phyloP scores from a whole-genome alignment of 1,140 invertebrate genomes.

The Plectrocnemia conspersa region DNA sequence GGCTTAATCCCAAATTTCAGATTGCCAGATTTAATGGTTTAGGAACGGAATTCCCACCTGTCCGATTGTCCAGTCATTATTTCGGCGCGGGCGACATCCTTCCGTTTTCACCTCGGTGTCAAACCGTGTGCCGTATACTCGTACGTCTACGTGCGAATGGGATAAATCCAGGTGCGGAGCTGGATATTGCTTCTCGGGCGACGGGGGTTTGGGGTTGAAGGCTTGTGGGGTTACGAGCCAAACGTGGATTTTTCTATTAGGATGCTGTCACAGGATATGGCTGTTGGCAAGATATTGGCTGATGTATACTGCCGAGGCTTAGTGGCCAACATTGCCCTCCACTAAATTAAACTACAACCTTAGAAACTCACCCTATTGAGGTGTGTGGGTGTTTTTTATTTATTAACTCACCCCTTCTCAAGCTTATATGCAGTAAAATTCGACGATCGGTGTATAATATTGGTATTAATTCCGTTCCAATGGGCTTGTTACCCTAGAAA shows the following conservation, averaged over 20 bases:
- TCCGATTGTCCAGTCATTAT: conserved; percentile 1
- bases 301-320: conserved; percentile 18
- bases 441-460: too few relatives aligned
- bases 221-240: conserved; percentile 17
- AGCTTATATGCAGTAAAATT: too few relatives aligned
- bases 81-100: too few relatives aligned
- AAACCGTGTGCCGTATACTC: too few relatives aligned
- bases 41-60: background rate
- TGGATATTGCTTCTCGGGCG: conserved; percentile 8
- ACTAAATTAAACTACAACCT: conserved; percentile 12
- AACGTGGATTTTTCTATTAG: conserved; percentile 35
- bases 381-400: too few relatives aligned
- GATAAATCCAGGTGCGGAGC: conserved; percentile 15
- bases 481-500: too few relatives aligned
- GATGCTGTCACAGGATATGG: conserved; percentile 28
- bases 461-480: too few relatives aligned
- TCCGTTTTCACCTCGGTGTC: background rate
- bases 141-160: conserved; percentile 13
- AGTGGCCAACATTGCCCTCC: conserved; percentile 2
- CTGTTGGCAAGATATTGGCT: conserved; percentile 25
- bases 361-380: too few relatives aligned
- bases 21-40: too few relatives aligned
- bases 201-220: background rate
- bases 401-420: too few relatives aligned
- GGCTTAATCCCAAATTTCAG: too few relatives aligned